A percentile compares a stretch with the other conserved stretches of the same genome.
Evolutionary conservation across 2,888 invertebrate species (phyloP).

Genomic region (Allygus modestus): DNA sequence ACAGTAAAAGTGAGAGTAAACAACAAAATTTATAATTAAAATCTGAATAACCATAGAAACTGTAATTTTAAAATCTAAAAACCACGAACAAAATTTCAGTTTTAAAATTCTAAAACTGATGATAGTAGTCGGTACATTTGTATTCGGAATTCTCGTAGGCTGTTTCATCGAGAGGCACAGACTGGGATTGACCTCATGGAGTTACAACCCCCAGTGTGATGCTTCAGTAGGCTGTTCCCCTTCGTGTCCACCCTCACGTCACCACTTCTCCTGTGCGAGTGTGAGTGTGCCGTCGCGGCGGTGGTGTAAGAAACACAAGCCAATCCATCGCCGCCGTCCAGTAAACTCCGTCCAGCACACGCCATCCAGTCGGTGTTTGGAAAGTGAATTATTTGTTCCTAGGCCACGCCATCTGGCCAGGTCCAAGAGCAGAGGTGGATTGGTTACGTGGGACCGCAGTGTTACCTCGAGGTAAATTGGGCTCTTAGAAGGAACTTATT

Average conservation of each 20-base stretch:
- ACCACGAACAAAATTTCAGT: conserved; percentile 33
- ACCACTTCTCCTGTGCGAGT: not conserved
- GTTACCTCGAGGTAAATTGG: not conserved
- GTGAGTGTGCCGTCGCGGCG: not conserved
- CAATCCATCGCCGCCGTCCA: not conserved
- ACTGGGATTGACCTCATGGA: conserved; percentile 15
- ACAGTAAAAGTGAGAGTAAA: no score
- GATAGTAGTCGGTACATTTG: not conserved
- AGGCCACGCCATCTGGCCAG: not conserved
- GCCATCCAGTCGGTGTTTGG: not conserved
- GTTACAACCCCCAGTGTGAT: not conserved
- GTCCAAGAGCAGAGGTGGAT: not conserved
- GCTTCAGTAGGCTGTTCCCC: not conserved
- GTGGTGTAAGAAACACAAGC: not conserved
- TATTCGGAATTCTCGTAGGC: conserved; percentile 13
- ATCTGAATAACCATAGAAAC: conserved; percentile 17
- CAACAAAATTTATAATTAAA: no score
- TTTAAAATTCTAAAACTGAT: conserved; percentile 24
- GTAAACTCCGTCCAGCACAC: no score
- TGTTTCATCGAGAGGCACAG: conserved; percentile 34
- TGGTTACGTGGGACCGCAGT: not conserved
- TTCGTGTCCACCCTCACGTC: not conserved
- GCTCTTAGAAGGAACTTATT: no score
- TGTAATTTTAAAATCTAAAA: not conserved
- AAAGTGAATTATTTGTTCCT: conserved; percentile 1